Percentiles rank a stretch among this genome's conserved stretches.
phyloP scores from a whole-genome alignment of 1,140 invertebrate genomes.

The Diorhabda carinulata region DNA sequence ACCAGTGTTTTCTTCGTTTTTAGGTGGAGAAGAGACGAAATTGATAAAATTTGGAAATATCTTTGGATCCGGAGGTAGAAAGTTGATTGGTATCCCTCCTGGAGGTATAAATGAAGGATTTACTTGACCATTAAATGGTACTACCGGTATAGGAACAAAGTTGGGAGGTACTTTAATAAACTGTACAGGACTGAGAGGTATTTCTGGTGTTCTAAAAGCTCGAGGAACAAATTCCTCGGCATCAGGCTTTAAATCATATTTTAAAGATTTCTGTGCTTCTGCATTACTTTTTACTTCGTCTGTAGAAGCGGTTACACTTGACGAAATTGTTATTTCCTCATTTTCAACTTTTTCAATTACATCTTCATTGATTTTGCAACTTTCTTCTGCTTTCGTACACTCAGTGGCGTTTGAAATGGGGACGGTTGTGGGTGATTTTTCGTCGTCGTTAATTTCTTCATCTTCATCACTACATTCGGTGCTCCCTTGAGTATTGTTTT shows the following conservation, averaged over 20 bases:
- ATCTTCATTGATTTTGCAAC: constrained; percentile 21
- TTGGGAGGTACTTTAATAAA: constrained; percentile 39
- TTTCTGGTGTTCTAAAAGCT: constrained; percentile 27
- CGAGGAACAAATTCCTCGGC: constrained; percentile 46
- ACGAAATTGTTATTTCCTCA: constrained; percentile 1
- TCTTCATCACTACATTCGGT: constrained; percentile 36
- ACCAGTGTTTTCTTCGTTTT: constrained; percentile 7
- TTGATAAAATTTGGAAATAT: constrained; percentile 23
- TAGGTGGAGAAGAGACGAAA: constrained; percentile 18
- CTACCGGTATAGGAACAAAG: constrained; percentile 37
- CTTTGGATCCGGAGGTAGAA: constrained; percentile 31
- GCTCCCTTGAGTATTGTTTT: constrained; percentile 12
- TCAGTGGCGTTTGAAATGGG: constrained; percentile 5
- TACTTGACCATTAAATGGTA: constrained; percentile 29
- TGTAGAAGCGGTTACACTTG: background rate
- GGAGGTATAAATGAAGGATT: constrained; percentile 36
- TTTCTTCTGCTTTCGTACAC: constrained; percentile 4
- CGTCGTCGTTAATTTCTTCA: constrained; percentile 3
- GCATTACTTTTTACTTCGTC: constrained; percentile 4
- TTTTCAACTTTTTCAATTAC: constrained; percentile 7
- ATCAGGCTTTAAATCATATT: constrained; percentile 42
- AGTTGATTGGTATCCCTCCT: constrained; percentile 38
- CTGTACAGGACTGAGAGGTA: constrained; percentile 26
- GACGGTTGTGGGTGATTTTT: background rate
- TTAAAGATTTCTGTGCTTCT: constrained; percentile 12